These are phyloP conservation scores for Eristalis intricaria DNA, from an alignment of 2,888 invertebrate species.

Conservation along the genomic window DNA sequence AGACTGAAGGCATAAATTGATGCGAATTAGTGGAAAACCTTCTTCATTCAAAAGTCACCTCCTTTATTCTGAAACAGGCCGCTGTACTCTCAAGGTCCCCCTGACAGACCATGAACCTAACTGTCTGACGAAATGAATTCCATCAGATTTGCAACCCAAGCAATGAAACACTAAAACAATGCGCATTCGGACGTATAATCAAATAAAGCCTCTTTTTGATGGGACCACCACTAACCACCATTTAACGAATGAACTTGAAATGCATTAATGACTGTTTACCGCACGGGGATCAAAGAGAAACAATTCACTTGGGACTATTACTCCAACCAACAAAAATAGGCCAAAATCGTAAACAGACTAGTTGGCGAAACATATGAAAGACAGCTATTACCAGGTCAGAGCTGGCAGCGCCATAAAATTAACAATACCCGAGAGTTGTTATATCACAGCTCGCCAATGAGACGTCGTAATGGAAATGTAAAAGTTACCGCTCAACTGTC, in stretches of 20 bases:
- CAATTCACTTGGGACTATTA: neutral
- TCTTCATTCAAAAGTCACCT: too few relatives aligned
- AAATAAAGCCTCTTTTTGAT: neutral
- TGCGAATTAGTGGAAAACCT: too few relatives aligned
- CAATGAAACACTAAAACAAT: neutral
- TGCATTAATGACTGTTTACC: neutral
- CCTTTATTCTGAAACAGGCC: too few relatives aligned
- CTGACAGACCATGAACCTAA: too few relatives aligned
- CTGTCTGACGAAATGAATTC: neutral
- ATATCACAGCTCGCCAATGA: neutral
- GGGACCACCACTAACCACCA: neutral
- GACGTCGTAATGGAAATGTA: neutral
- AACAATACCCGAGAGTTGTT: neutral
- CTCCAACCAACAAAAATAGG: neutral
- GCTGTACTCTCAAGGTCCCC: too few relatives aligned
- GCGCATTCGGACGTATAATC: neutral
- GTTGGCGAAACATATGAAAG: neutral
- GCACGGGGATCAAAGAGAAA: neutral
- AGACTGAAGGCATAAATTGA: neutral
- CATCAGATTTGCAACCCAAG: neutral
- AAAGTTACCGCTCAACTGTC: too few relatives aligned
- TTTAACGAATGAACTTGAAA: neutral
- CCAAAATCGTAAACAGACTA: neutral
- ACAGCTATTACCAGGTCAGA: neutral
- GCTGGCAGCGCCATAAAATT: neutral